Evolutionary conservation across 35 echinoderm and acorn worm species (phyloP).

Genomic region (Ophiothrix spiculata): DNA sequence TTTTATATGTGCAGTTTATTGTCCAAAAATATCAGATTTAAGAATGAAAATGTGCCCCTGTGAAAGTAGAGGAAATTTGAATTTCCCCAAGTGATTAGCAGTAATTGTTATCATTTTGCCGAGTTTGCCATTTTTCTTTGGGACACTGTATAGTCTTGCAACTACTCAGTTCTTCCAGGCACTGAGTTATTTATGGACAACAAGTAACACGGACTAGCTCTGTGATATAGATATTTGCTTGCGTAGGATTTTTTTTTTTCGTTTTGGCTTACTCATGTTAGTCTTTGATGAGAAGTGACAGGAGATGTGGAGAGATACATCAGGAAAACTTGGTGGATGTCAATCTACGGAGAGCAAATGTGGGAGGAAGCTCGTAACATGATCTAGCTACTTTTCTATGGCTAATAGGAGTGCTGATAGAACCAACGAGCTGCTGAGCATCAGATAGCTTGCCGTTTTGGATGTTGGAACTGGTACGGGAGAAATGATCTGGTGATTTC

Average conservation of each 20-base stretch:
- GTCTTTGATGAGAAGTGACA: neutral
- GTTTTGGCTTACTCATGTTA: neutral
- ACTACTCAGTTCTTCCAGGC: constrained; percentile 3
- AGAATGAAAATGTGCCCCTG: too few species aligned
- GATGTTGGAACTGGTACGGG: too few species aligned
- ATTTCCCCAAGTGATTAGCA: too few species aligned
- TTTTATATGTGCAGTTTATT: too few species aligned
- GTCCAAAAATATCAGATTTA: too few species aligned
- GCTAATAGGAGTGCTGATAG: constrained; percentile 6
- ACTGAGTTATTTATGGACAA: constrained; percentile 3
- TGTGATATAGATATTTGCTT: constrained; percentile 7
- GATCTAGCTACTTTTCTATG: neutral
- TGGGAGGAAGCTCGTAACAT: neutral
- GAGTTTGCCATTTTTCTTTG: too few species aligned
- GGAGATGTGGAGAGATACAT: constrained; percentile 9
- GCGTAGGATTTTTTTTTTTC: neutral
- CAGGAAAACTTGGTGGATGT: neutral
- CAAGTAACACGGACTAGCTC: neutral
- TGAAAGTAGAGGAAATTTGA: too few species aligned
- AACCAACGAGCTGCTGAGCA: neutral
- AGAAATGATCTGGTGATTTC: too few species aligned
- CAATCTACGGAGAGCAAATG: constrained; percentile 11
- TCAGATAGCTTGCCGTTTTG: too few species aligned
- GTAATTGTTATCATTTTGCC: too few species aligned
- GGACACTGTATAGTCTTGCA: too few species aligned